Evolutionary conservation across 2,888 invertebrate genomes (phyloP), one percentile per base, ranked within the genome.

Genomic region (Saturnia japonica): DNA sequence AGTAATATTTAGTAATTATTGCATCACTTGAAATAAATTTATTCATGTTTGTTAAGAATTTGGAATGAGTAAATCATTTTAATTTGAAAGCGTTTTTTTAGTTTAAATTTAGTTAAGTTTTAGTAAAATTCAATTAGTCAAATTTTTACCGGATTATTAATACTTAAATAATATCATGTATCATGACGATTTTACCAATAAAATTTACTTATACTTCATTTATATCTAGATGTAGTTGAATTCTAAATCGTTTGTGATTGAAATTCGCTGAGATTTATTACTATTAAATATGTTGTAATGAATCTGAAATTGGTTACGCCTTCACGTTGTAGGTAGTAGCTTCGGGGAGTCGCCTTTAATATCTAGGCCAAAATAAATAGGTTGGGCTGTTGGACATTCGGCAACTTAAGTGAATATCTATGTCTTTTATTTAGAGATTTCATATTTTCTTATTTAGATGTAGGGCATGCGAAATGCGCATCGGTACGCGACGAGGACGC

Each of bases 361-460:
- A 54, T 22, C 22, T 54, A 54, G 54, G 54, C 54, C 54, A 54
- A 54, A 54, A 47, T n/a, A 22, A 54, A 54, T 25, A 57, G 57
- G 11, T 25, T 4, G 25, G 14, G 3, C 9, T 25, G 1, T 57
- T 57, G 57, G 57, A 57, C 57, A 25, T 1, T 57, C 25, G 25
- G 14, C 25, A 19, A 25, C 57, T 14, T 25, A 57, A 57, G 25
- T 57, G 57, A 57, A 3, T 12, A 57, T n/a, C n/a, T n/a, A n/a
- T n/a, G n/a, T n/a, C n/a, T n/a, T n/a, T n/a, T n/a, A n/a, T n/a
- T n/a, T n/a, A n/a, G n/a, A n/a, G n/a, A n/a, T n/a, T n/a, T n/a
- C n/a, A n/a, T n/a, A n/a, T n/a, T n/a, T n/a, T n/a, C n/a, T n/a
- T n/a, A n/a, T n/a, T n/a, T n/a, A n/a, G n/a, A n/a, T n/a, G n/a